Evolutionary conservation across 2,888 invertebrate species (phyloP).

Genomic region (Sinopyrophorus schimmeli): DNA sequence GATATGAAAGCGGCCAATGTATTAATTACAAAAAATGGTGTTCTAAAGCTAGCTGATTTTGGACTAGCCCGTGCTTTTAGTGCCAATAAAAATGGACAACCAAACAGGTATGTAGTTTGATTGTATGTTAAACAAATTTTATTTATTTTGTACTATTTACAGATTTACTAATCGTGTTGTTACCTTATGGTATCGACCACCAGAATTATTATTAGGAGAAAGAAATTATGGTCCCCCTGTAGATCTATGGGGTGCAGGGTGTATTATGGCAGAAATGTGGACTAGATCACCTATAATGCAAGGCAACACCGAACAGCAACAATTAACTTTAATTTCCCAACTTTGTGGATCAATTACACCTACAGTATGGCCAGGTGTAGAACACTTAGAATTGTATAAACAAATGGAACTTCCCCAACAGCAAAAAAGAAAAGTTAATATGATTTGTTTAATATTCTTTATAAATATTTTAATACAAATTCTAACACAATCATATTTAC

Average conservation of each 20-base stretch:
- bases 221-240: slow-evolving; percentile 96
- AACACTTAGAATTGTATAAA: slow-evolving; percentile 82
- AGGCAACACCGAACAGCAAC: slow-evolving; percentile 96
- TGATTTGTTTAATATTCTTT: not conserved
- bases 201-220: slow-evolving; percentile 74
- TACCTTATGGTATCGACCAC: slow-evolving; percentile 91
- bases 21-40: slow-evolving; percentile 91
- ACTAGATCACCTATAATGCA: slow-evolving; percentile 93
- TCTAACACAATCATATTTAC: slow-evolving; percentile 15
- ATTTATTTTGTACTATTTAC: slow-evolving; percentile 30
- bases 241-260: slow-evolving; percentile 97
- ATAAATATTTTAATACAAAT: not conserved
- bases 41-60: slow-evolving; percentile 95
- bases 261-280: slow-evolving; percentile 99
- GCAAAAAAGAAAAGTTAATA: slow-evolving; percentile 72
- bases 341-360: slow-evolving; percentile 95
- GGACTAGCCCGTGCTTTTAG: slow-evolving; percentile 95
- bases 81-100: slow-evolving; percentile 80
- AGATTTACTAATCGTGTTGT: slow-evolving; percentile 98
- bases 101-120: slow-evolving; percentile 68
- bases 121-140: too few species aligned
- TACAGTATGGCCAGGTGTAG: slow-evolving; percentile 93
- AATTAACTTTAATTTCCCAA: slow-evolving; percentile 91
- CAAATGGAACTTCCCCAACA: slow-evolving; percentile 86
- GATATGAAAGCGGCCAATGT: slow-evolving; percentile 99